These are phyloP conservation scores for Bursaphelenchus mucronatus DNA, from an alignment of 1,140 invertebrate genomes.

Conservation along the genomic window DNA sequence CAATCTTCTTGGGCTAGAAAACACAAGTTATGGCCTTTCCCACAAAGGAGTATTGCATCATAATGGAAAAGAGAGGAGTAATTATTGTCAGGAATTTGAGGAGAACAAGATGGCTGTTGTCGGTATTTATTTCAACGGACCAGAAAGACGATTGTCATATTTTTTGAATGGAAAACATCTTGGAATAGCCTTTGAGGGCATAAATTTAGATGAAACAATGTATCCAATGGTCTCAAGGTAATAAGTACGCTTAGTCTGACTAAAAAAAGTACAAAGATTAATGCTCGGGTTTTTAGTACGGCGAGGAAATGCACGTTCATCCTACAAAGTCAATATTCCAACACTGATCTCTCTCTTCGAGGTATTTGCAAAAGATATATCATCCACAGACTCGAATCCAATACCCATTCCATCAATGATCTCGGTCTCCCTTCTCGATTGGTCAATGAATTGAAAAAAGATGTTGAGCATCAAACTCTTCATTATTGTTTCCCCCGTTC, in stretches of 20 bases:
- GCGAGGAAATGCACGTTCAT: background rate
- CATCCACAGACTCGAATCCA: no score
- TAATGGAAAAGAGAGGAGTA: background rate
- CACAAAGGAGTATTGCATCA: constrained; percentile 30
- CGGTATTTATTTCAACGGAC: constrained; percentile 37
- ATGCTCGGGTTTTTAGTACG: background rate
- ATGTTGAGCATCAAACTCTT: background rate
- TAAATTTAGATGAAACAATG: constrained; percentile 23
- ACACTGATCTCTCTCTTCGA: no score
- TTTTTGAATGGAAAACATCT: constrained; percentile 28
- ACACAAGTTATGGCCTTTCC: constrained; percentile 28
- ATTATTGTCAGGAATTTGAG: constrained; percentile 11
- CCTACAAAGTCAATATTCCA: no score
- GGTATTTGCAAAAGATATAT: no score
- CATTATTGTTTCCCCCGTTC: background rate
- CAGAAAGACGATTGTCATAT: constrained; percentile 25
- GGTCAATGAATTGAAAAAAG: constrained; percentile 4
- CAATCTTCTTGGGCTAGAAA: constrained; percentile 29
- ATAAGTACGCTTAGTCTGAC: background rate
- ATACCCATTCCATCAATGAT: no score
- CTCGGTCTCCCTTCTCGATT: background rate
- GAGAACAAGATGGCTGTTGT: background rate
- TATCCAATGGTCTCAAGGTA: constrained; percentile 46
- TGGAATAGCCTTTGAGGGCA: constrained; percentile 29
- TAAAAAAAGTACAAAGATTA: background rate